Base-by-base conservation (phyloP, 2,797 vertebrate species). In the Enteromius anoplus region DNA sequence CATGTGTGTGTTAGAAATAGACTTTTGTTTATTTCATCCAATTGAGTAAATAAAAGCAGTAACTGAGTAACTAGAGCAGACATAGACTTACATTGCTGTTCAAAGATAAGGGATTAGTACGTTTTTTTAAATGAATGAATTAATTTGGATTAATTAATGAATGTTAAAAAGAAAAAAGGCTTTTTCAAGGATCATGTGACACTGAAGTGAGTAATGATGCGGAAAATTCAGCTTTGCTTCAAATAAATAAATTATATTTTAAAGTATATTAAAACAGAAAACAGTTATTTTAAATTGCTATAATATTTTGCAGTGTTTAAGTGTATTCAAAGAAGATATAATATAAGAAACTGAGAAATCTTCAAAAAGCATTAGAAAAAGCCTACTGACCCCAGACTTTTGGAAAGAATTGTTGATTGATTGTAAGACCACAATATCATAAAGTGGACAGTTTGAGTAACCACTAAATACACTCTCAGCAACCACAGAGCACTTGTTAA, bases 1-100 rank as follows among this genome's bases (percentile, higher is more conserved):
- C 66, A 23, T 82, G 53, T 55, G 51, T 53, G 62, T 68, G 79
- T 81, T 32, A 66, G 60, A 32, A 62, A 64, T 81, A 29, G 42
- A 3, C n/a, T 55, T 75, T 45, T 32, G 10, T 53, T 75, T 2
- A 17, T 80, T 80, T 58, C 0, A 1, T 34, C 17, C 34, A 49
- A 19, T 53, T 17, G 2, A 51, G 29, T 12, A 15, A 21, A 47
- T 45, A 17, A 12, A 62, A 15, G 1, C 15, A 64, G 26, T 29
- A 34, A 32, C 19, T 3, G 2, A 70, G 15, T 42, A 42, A 42
- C 23, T 62, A 9, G 10, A 14, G 3, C 21, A 21, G 17, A 60
- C 11, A 45, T 29, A 29, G 26, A 34, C 2, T 29, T 51, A 37
- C 9, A 37, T 15, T 45, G 66, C 2, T 7, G 2, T 21, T n/a